Conservation (phyloP, 1,140 invertebrate species). For the Meteorus sp. region DNA sequence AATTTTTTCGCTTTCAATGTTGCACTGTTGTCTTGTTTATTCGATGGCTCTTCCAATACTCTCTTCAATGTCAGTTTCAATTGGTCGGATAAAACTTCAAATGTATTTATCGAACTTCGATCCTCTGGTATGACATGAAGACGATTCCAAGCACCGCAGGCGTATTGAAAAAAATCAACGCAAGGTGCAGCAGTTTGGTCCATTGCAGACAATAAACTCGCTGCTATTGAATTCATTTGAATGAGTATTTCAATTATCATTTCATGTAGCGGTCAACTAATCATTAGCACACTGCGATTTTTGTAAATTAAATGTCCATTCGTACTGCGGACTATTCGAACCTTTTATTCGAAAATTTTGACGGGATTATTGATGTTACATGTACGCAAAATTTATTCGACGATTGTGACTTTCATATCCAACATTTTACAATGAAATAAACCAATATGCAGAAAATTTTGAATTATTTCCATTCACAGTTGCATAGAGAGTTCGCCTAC, state of each 20-base stretch:
- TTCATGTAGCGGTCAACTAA: background rate
- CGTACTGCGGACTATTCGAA: too few species aligned
- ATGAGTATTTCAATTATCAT: background rate
- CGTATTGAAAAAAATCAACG: conserved; percentile 86
- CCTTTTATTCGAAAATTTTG: too few species aligned
- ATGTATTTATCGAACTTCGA: conserved; percentile 82
- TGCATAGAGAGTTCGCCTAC: too few species aligned
- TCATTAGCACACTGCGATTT: background rate
- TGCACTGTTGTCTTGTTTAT: conserved; percentile 68
- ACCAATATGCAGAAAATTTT: too few species aligned
- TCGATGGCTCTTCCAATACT: conserved; percentile 71
- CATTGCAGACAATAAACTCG: conserved; percentile 83
- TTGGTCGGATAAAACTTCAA: conserved; percentile 86
- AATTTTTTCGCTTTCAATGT: conserved; percentile 82
- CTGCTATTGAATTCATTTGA: conserved; percentile 62
- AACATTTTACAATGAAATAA: too few species aligned
- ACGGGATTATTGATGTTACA: too few species aligned
- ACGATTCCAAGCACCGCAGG: conserved; percentile 88
- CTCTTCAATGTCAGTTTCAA: conserved; percentile 82
- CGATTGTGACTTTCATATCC: too few species aligned
- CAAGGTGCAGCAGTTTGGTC: conserved; percentile 79
- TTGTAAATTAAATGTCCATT: too few species aligned
- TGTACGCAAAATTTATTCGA: too few species aligned
- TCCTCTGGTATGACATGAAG: conserved; percentile 89
- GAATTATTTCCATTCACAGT: too few species aligned